Evolutionary conservation across 2,888 invertebrate species (phyloP).

Genomic region (Auanema sp.): DNA sequence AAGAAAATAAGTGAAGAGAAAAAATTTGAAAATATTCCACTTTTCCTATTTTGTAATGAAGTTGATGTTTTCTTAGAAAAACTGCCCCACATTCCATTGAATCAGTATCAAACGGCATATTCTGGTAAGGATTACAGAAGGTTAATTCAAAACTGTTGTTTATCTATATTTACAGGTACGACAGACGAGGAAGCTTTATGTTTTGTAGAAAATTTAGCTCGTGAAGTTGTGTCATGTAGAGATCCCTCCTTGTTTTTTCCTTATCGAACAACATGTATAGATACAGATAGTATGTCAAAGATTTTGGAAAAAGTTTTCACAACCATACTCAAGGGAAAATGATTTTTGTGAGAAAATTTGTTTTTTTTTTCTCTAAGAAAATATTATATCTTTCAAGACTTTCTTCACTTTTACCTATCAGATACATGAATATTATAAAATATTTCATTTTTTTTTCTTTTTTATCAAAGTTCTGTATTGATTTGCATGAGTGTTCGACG

Average conservation of each 20-base stretch:
- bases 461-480: conserved; percentile 34
- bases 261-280: conserved; percentile 24
- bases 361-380: too few relatives aligned
- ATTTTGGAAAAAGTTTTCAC: conserved; percentile 36
- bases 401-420: not conserved
- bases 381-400: too few relatives aligned
- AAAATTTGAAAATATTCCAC: conserved; percentile 43
- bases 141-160: not conserved
- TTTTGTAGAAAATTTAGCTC: conserved; percentile 39
- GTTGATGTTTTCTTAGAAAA: conserved; percentile 54
- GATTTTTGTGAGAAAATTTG: not conserved
- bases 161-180: conserved; percentile 30
- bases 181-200: conserved; percentile 47
- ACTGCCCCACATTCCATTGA: conserved; percentile 35
- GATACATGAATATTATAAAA: not conserved
- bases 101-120: conserved; percentile 36
- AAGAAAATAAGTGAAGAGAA: conserved; percentile 39
- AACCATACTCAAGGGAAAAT: conserved; percentile 36
- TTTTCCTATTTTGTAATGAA: conserved; percentile 55
- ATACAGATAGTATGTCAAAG: conserved; percentile 38
- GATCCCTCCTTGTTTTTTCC: conserved; percentile 11
- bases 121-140: conserved; percentile 24
- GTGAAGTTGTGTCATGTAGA: conserved; percentile 11
- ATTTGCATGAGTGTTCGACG: conserved; percentile 27
- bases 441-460: not conserved